Evolutionary conservation across 2,797 vertebrate species (phyloP), one percentile per base, ranked within the genome.

Genomic region (Poecile montanus): DNA sequence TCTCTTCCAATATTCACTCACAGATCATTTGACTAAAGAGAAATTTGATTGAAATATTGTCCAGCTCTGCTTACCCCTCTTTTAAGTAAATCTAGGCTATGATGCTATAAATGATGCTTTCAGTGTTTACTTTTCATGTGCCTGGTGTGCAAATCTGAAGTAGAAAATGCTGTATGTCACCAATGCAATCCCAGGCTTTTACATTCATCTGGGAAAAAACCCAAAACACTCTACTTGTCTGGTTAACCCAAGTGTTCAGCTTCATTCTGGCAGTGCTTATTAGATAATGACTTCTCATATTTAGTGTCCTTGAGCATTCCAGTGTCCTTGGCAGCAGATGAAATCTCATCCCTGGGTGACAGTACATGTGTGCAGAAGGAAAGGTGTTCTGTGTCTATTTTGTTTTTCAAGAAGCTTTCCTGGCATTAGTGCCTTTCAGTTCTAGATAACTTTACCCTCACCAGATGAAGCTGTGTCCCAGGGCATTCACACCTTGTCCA

Each of bases 1-100:
- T 85, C 7, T 11, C 66, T 94, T 91, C 38, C 27, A 63, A 7
- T 89, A 29, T 82, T 88, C 38, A 62, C 16, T 68, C 36, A 56
- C 34, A 72, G 20, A 78, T 88, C 72, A 85, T 90, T 90, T 85
- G 30, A 61, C 51, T 88, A 42, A 74, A 86, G 83, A 83, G 88
- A 84, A 86, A 81, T 38, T 67, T 75, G 51, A 36, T 30, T 57
- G 56, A 91, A 91, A 86, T 80, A 36, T 50, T 22, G 4, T 84
- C 78, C 13, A 75, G 22, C 42, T 94, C 17, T 90, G 21, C 23
- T 81, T 17, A 36, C 20, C 27, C 7, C 25, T 89, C 76, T 48
- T 60, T 95, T 85, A 78, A 82, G 66, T 87, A 87, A 92, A 77
- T 82, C 50, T 34, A 9, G 63, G 50, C 27, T 82, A 47, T 66